Evolutionary conservation across 1,140 invertebrate genomes (phyloP).

Genomic region (Neomicropteryx cornuta): DNA sequence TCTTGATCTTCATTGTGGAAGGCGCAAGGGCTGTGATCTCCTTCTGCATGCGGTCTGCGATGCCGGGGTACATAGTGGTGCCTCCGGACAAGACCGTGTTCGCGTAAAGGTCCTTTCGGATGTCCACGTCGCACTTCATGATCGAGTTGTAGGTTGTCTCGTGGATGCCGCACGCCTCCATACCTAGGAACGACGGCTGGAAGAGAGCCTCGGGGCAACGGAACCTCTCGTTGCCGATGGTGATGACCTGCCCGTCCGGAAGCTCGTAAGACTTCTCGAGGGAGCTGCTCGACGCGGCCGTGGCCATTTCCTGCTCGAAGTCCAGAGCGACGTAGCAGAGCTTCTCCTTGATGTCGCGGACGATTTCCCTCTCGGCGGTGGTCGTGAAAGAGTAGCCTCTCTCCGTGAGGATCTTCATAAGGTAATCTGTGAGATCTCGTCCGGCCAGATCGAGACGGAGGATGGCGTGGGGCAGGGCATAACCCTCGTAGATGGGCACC

Average conservation of each 20-base stretch:
- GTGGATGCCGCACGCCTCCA: conserved; percentile 65
- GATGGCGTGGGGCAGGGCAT: conserved; percentile 71
- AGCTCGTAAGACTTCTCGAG: conserved; percentile 72
- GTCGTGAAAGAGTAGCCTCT: conserved; percentile 62
- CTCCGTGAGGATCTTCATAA: conserved; percentile 79
- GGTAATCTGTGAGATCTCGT: conserved; percentile 70
- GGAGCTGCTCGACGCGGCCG: conserved; percentile 65
- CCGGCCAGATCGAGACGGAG: conserved; percentile 71
- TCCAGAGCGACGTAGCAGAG: conserved; percentile 79
- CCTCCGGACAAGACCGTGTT: conserved; percentile 77
- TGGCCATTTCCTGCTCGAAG: conserved; percentile 86
- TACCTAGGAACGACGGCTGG: conserved; percentile 73
- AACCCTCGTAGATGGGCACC: conserved; percentile 75
- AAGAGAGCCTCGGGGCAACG: conserved; percentile 78
- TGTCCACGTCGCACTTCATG: conserved; percentile 82
- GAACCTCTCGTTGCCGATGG: conserved; percentile 83
- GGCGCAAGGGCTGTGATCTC: conserved; percentile 78
- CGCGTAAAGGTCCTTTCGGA: conserved; percentile 79
- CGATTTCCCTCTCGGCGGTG: conserved; percentile 75
- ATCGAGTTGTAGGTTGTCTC: conserved; percentile 78
- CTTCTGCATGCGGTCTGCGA: conserved; percentile 68
- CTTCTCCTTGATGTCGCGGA: conserved; percentile 84
- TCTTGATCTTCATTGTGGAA: conserved; percentile 81
- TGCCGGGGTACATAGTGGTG: conserved; percentile 81
- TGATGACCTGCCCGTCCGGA: conserved; percentile 76